These are phyloP conservation scores for Ammodytes dubius DNA, from an alignment of 2,113 vertebrate genomes.

Conservation along the genomic window DNA sequence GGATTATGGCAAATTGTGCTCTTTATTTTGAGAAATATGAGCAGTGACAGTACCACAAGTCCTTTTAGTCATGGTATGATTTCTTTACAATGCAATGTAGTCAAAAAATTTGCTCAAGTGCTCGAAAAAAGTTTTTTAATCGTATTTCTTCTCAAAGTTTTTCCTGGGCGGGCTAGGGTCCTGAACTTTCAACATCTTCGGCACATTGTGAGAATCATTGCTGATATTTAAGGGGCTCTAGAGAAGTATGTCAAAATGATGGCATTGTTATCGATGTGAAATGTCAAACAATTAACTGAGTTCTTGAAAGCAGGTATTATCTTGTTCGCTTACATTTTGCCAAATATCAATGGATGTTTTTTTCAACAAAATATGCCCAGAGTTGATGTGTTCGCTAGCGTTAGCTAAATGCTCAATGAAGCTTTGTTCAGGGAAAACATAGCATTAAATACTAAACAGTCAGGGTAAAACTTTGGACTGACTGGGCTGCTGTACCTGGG, in stretches of 20 bases:
- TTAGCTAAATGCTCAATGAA: not conserved
- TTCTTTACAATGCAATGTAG: slow-evolving; percentile 2
- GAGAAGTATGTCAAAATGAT: not conserved
- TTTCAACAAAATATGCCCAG: not conserved
- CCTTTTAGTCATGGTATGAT: slow-evolving; percentile 32
- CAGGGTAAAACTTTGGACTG: not conserved
- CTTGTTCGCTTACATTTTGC: not conserved
- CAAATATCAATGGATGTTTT: not conserved
- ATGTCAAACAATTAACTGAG: not conserved
- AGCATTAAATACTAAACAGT: not conserved
- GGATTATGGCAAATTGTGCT: not conserved
- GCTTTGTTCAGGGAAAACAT: not conserved
- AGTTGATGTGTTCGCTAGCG: not conserved
- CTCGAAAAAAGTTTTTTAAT: slow-evolving; percentile 11
- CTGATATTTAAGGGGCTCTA: not conserved
- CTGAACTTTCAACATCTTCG: slow-evolving; percentile 3
- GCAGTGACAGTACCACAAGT: not conserved
- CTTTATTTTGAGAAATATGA: slow-evolving; percentile 41
- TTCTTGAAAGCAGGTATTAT: not conserved
- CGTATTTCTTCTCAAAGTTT: slow-evolving; percentile 9
- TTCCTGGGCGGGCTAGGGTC: not conserved
- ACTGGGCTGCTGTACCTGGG: not conserved
- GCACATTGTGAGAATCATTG: not conserved
- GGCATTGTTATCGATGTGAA: not conserved
- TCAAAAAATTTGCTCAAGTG: not conserved